Conservation (phyloP, 2,888 invertebrate species). For the Furcula furcula region DNA sequence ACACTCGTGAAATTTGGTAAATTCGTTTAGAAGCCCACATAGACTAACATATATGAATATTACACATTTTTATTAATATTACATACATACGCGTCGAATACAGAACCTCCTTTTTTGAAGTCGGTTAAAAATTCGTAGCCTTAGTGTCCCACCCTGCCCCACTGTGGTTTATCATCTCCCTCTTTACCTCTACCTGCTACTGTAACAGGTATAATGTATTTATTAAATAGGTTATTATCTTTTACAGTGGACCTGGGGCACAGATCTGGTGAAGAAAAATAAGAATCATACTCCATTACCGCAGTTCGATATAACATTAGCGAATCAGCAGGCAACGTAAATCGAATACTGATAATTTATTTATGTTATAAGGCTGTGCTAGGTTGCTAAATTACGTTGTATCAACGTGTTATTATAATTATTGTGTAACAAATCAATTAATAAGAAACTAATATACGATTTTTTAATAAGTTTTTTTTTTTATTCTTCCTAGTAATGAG, state of each 20-base stretch:
- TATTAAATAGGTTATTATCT: constrained; percentile 7
- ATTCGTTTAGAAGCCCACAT: too few relatives aligned
- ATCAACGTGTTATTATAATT: constrained; percentile 38
- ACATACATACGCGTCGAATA: too few relatives aligned
- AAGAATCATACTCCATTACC: constrained; percentile 42
- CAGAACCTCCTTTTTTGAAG: too few relatives aligned
- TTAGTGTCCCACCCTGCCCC: too few relatives aligned
- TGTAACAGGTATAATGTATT: neutral
- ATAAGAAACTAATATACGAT: neutral
- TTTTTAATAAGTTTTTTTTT: neutral
- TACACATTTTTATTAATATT: too few relatives aligned
- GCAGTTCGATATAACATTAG: constrained; percentile 43
- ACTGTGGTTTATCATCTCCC: too few relatives aligned
- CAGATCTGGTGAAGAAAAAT: constrained; percentile 52
- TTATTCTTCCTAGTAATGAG: too few relatives aligned
- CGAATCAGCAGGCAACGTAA: constrained; percentile 6
- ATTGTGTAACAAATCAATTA: neutral
- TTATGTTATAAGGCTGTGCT: neutral
- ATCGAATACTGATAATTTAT: neutral
- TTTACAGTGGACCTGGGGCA: constrained; percentile 62
- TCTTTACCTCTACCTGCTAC: too few relatives aligned
- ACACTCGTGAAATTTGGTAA: too few relatives aligned
- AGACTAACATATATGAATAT: too few relatives aligned
- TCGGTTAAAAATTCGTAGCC: too few relatives aligned
- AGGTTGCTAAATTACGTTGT: constrained; percentile 31